Percentiles rank a stretch among this genome's conserved stretches.
phyloP scores from a whole-genome alignment of 2,113 vertebrate genomes.

The Potamarius usumacintae region DNA sequence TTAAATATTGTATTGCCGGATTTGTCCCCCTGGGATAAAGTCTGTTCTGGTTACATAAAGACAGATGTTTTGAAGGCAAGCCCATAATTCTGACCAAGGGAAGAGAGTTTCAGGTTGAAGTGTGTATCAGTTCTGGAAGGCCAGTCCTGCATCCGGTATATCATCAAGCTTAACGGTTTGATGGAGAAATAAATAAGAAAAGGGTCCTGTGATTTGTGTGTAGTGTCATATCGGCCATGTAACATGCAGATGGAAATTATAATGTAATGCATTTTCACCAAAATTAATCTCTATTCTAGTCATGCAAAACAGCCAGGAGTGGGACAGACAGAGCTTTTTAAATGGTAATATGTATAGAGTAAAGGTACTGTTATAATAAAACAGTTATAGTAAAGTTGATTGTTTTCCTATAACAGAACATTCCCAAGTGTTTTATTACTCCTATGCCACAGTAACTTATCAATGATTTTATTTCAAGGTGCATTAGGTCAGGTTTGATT shows the following conservation, averaged over 20 bases:
- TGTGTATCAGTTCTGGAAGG: background rate
- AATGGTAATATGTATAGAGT: background rate
- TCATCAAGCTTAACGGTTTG: background rate
- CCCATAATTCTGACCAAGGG: background rate
- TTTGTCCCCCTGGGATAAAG: background rate
- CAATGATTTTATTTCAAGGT: background rate
- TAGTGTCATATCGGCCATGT: background rate
- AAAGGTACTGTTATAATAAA: background rate
- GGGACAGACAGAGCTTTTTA: background rate
- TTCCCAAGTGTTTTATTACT: background rate
- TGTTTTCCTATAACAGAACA: background rate
- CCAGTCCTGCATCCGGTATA: background rate
- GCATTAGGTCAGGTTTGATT: background rate
- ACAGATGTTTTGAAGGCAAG: background rate
- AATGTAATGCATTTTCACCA: background rate
- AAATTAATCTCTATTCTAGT: background rate
- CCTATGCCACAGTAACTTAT: background rate
- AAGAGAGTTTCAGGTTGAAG: background rate
- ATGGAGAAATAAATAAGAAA: slow-evolving; percentile 5
- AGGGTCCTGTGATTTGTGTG: background rate
- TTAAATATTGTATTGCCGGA: background rate
- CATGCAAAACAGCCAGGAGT: background rate
- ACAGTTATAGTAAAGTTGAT: background rate
- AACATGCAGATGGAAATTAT: slow-evolving; percentile 20
- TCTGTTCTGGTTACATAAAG: background rate